A percentile compares a stretch with the other conserved stretches of the same genome.
Conservation (phyloP, 2,113 vertebrate genomes). For the Sinocyclocheilus grahami region DNA sequence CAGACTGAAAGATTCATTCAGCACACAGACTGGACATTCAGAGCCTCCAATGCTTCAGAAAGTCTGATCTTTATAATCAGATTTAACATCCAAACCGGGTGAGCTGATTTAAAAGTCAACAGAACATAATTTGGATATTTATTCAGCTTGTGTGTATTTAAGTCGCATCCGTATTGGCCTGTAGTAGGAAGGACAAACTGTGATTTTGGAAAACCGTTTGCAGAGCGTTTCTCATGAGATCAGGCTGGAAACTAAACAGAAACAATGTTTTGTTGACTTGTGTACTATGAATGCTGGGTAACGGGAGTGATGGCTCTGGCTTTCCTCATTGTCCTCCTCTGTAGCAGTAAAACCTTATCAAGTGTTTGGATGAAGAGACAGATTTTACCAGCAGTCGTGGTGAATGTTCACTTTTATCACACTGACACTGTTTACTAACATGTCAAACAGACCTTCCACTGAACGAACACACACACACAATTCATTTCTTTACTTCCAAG, state of each 20-base stretch:
- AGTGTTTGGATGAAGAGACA: not conserved
- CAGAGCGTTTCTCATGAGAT: not conserved
- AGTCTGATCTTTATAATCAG: not conserved
- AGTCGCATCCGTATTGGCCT: not conserved
- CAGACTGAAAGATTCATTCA: not conserved
- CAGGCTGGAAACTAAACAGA: not conserved
- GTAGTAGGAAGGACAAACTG: not conserved
- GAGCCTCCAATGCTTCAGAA: not conserved
- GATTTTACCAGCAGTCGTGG: not conserved
- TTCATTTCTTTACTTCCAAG: too few species aligned
- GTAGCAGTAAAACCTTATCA: not conserved
- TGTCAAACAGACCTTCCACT: not conserved
- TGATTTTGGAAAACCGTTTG: not conserved
- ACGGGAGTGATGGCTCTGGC: not conserved
- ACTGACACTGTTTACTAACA: conserved; percentile 32
- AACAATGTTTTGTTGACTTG: not conserved
- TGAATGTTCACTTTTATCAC: not conserved
- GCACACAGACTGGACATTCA: not conserved
- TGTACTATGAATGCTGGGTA: not conserved
- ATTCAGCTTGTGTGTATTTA: not conserved
- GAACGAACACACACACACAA: not conserved
- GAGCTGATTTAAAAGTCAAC: not conserved
- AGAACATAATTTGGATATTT: not conserved
- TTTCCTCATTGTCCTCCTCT: conserved; percentile 6
- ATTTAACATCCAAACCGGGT: not conserved